Conservation (phyloP, 2,888 invertebrate genomes). For the Ariolimax columbianus region DNA sequence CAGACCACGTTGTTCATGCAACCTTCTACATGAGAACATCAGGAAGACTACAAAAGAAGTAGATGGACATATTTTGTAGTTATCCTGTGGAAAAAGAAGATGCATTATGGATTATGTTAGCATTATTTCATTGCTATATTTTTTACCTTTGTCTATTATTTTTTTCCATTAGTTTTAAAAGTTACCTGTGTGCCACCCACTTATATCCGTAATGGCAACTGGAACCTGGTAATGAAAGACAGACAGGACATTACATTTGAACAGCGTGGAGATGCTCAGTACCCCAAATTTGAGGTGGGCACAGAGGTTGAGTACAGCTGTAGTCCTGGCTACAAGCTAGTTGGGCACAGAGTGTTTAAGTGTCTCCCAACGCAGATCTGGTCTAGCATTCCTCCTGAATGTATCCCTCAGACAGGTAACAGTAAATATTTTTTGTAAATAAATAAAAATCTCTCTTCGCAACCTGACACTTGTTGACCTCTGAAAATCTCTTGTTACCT, state of each 20-base stretch:
- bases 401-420: conserved; percentile 54
- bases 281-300: conserved; percentile 60
- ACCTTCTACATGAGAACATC: no score
- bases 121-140: no score
- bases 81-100: background rate
- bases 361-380: conserved; percentile 80
- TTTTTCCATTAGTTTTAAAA: conserved; percentile 57
- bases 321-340: conserved; percentile 87
- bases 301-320: conserved; percentile 86
- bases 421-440: no score
- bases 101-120: background rate
- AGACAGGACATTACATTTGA: conserved; percentile 44
- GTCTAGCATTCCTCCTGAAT: conserved; percentile 57
- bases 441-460: no score
- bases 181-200: conserved; percentile 60
- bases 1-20: no score
- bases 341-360: conserved; percentile 87
- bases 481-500: no score
- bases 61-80: background rate
- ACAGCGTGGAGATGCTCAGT: conserved; percentile 8
- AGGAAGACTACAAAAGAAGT: background rate
- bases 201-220: conserved; percentile 63
- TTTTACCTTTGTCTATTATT: no score
- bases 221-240: conserved; percentile 47
- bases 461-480: no score